Evolutionary conservation across 2,797 vertebrate genomes (phyloP).

Genomic region (Gobionotothen gibberifrons): DNA sequence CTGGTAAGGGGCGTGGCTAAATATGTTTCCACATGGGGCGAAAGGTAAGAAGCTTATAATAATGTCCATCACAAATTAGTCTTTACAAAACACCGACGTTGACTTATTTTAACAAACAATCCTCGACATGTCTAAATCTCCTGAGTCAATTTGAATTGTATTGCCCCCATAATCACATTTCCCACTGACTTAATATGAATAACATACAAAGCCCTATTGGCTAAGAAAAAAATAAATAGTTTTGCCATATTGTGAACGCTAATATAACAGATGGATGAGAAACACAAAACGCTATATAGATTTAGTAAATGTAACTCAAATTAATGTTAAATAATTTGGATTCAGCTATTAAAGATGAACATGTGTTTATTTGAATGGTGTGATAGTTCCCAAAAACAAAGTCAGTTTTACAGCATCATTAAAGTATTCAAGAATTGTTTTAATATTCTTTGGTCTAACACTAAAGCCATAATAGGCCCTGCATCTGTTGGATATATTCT

Average conservation of each 20-base stretch:
- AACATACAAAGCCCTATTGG: too few species aligned
- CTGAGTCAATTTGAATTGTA: neutral
- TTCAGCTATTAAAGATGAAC: neutral
- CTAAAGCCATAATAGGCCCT: conserved; percentile 84
- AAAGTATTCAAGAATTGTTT: too few species aligned
- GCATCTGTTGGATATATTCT: conserved; percentile 84
- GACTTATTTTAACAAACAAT: too few species aligned
- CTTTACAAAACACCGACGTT: neutral
- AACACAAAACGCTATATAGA: too few species aligned
- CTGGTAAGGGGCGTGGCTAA: conserved; percentile 32
- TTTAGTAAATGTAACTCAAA: neutral
- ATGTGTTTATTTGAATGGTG: neutral
- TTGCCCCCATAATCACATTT: neutral
- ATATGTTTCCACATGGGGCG: neutral
- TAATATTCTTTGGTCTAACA: neutral
- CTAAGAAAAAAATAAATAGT: too few species aligned
- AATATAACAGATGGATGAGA: neutral
- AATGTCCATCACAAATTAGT: neutral
- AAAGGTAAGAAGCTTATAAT: neutral
- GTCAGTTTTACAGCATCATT: neutral
- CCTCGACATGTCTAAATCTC: neutral
- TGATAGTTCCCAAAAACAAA: neutral
- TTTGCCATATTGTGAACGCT: neutral
- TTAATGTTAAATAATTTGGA: neutral
- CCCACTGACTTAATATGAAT: neutral